These are phyloP conservation scores for Leptonema lineaticorne DNA, from an alignment of 1,140 invertebrate genomes.

Conservation along the genomic window DNA sequence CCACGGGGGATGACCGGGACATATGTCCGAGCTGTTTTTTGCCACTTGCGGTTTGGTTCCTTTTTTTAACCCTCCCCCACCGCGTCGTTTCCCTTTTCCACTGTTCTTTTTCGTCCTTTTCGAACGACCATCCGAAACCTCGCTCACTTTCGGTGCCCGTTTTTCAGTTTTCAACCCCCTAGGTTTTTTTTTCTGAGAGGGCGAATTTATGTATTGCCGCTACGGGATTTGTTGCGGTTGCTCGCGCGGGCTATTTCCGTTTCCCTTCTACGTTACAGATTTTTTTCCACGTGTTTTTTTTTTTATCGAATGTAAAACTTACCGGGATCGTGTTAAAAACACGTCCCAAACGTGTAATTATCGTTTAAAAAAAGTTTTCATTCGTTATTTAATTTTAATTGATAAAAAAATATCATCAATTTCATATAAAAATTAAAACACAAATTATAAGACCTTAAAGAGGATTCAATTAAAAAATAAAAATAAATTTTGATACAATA, in stretches of 20 bases:
- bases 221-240: slow-evolving; percentile 38
- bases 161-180: too few species aligned
- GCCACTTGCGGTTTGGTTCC: slow-evolving; percentile 39
- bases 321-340: too few species aligned
- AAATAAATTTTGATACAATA: too few species aligned
- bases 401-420: too few species aligned
- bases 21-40: slow-evolving; percentile 39
- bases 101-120: slow-evolving; percentile 11
- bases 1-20: slow-evolving; percentile 6
- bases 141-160: too few species aligned
- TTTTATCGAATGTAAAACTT: too few species aligned
- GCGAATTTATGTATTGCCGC: slow-evolving; percentile 39
- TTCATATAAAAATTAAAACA: too few species aligned
- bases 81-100: background rate
- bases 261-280: slow-evolving; percentile 12
- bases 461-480: too few species aligned
- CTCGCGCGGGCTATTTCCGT: slow-evolving; percentile 25
- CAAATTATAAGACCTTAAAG: too few species aligned
- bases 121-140: background rate
- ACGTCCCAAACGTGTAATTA: background rate
- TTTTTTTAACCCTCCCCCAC: background rate
- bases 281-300: slow-evolving; percentile 4
- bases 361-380: too few species aligned
- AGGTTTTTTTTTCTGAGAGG: slow-evolving; percentile 7
- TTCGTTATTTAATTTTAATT: too few species aligned